These are phyloP conservation scores for Bothrops jararaca DNA, from an alignment of 2,113 vertebrate genomes.

Conservation along the genomic window DNA sequence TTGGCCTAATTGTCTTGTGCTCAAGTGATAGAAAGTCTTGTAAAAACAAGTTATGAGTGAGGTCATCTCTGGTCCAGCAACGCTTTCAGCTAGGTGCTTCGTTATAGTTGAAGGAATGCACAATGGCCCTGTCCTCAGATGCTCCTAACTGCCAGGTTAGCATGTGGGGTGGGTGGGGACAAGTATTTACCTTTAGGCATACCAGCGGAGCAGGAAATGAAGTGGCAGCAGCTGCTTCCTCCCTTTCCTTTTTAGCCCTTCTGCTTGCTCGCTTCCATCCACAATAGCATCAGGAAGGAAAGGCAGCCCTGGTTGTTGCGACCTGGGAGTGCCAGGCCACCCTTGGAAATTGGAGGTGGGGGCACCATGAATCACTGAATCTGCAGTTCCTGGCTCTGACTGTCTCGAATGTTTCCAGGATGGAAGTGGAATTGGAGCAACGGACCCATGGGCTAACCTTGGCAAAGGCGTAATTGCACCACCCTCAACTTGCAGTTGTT, in stretches of 20 bases:
- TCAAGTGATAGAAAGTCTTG: neutral
- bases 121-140: neutral
- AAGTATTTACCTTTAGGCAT: neutral
- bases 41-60: neutral
- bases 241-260: neutral
- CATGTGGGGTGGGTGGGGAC: neutral
- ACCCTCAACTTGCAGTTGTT: neutral
- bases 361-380: neutral
- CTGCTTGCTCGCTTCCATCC: neutral
- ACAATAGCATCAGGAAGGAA: neutral
- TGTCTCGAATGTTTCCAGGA: neutral
- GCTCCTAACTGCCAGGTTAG: neutral
- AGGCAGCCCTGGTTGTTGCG: neutral
- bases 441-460: neutral
- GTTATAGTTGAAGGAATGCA: neutral
- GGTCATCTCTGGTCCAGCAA: neutral
- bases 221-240: neutral
- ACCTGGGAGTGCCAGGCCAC: neutral
- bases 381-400: neutral
- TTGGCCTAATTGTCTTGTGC: neutral
- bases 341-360: neutral
- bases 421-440: neutral
- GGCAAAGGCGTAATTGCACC: neutral
- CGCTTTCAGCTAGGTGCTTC: neutral
- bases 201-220: neutral